Evolutionary conservation across 2,113 vertebrate species (phyloP).

Genomic region (Ophiodon elongatus): DNA sequence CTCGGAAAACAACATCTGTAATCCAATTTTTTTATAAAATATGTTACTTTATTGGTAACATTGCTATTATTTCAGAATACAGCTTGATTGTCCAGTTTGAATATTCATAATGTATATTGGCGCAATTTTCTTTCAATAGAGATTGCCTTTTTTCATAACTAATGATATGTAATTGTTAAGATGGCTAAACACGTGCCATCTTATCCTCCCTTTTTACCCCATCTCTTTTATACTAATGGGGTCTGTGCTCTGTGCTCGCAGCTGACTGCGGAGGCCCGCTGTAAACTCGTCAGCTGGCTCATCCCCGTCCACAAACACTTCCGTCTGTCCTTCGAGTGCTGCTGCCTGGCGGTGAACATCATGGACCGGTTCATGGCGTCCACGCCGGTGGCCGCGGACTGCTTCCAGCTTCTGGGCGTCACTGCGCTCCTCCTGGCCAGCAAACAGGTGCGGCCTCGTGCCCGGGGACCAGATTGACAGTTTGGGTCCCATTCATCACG

Average conservation of each 20-base stretch:
- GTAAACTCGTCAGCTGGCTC: constrained; percentile 94
- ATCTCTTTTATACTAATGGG: neutral
- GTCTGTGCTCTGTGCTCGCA: constrained; percentile 63
- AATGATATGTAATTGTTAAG: neutral
- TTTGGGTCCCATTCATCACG: neutral
- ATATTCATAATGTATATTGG: neutral
- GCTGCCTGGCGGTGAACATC: constrained; percentile 92
- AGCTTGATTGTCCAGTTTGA: neutral
- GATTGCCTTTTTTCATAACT: neutral
- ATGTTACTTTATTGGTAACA: neutral
- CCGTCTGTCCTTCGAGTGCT: constrained; percentile 90
- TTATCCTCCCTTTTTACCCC: neutral
- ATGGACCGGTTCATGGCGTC: constrained; percentile 93
- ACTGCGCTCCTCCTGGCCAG: constrained; percentile 91
- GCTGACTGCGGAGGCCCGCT: constrained; percentile 91
- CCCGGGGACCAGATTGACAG: neutral
- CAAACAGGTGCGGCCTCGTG: constrained; percentile 89
- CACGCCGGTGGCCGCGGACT: constrained; percentile 92
- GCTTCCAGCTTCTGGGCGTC: constrained; percentile 96
- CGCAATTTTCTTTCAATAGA: neutral
- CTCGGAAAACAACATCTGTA: neutral
- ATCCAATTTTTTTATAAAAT: neutral
- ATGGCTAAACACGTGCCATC: neutral
- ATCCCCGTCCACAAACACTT: constrained; percentile 90
- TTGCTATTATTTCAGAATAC: neutral